phyloP scores from a whole-genome alignment of 2,113 vertebrate genomes.

The Myiozetetes cayanensis region DNA sequence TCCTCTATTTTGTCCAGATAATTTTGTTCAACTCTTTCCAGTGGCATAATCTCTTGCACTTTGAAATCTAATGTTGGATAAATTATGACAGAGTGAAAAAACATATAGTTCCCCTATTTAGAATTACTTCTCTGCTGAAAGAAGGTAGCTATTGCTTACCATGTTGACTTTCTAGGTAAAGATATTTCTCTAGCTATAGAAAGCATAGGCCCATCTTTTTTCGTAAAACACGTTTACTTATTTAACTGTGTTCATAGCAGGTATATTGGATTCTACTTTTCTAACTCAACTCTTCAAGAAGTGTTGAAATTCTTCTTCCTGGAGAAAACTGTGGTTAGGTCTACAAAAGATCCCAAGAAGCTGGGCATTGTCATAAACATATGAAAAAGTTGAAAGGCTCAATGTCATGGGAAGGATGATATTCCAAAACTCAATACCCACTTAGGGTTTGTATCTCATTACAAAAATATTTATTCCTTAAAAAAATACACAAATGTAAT shows the following conservation, averaged over 20 bases:
- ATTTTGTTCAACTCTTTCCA: neutral
- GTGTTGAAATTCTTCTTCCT: neutral
- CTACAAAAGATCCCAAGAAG: constrained; percentile 58
- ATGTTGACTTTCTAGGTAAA: neutral
- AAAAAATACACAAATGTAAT: constrained; percentile 77
- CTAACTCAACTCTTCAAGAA: constrained; percentile 9
- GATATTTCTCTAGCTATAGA: neutral
- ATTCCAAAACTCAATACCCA: constrained; percentile 62
- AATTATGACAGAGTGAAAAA: neutral
- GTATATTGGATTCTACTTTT: neutral
- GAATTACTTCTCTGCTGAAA: neutral
- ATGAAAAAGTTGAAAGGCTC: constrained; percentile 47
- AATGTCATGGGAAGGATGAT: constrained; percentile 11
- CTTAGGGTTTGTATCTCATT: constrained; percentile 54
- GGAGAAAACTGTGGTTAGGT: neutral
- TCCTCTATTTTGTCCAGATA: neutral
- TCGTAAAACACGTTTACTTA: neutral
- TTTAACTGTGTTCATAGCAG: neutral
- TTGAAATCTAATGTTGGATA: neutral
- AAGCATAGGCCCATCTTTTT: neutral
- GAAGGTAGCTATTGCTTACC: neutral
- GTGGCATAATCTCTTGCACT: neutral
- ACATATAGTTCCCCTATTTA: neutral
- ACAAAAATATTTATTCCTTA: constrained; percentile 78
- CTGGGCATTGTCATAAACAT: constrained; percentile 2